A percentile compares a stretch with the other conserved stretches of the same genome.
phyloP scores from a whole-genome alignment of 2,797 vertebrate species.

The Thalassophryne amazonica region DNA sequence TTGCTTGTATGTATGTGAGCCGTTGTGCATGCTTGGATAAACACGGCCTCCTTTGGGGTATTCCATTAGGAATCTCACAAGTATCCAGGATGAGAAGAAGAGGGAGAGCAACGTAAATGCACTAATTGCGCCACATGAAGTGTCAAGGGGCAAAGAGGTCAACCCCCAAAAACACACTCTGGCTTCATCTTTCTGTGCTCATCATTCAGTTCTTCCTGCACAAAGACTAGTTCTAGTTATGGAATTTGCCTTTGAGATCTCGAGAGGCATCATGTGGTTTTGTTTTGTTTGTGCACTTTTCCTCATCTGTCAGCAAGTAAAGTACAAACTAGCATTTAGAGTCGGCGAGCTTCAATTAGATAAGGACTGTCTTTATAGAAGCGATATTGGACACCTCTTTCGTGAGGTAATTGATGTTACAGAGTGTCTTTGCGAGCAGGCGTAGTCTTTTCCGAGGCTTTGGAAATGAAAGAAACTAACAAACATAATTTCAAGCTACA shows the following conservation, averaged over 20 bases:
- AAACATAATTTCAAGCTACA: too few relatives aligned
- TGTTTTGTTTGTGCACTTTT: slow-evolving; percentile 23
- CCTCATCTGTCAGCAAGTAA: slow-evolving; percentile 5
- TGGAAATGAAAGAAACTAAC: too few relatives aligned
- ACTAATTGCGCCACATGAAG: not conserved
- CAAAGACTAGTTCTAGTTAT: slow-evolving; percentile 21
- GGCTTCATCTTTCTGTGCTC: not conserved
- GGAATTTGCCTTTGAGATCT: slow-evolving; percentile 16
- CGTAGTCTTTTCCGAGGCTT: too few relatives aligned
- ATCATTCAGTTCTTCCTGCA: slow-evolving; percentile 47
- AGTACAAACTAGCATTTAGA: slow-evolving; percentile 1
- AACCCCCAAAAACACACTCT: slow-evolving; percentile 1
- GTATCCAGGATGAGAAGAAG: slow-evolving; percentile 11
- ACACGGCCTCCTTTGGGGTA: slow-evolving; percentile 30
- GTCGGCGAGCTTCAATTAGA: not conserved
- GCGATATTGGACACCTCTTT: too few relatives aligned
- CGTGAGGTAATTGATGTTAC: too few relatives aligned
- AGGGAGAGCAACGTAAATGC: slow-evolving; percentile 5
- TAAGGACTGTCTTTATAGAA: not conserved
- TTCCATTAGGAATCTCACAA: slow-evolving; percentile 35
- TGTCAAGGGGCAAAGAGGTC: slow-evolving; percentile 9
- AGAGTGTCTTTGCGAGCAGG: too few relatives aligned
- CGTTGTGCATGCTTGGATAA: slow-evolving; percentile 46
- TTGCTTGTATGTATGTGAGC: slow-evolving; percentile 50
- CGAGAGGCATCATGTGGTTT: not conserved